Conservation (phyloP, 2,113 vertebrate species). For the Nyctereutes procyonoides region DNA sequence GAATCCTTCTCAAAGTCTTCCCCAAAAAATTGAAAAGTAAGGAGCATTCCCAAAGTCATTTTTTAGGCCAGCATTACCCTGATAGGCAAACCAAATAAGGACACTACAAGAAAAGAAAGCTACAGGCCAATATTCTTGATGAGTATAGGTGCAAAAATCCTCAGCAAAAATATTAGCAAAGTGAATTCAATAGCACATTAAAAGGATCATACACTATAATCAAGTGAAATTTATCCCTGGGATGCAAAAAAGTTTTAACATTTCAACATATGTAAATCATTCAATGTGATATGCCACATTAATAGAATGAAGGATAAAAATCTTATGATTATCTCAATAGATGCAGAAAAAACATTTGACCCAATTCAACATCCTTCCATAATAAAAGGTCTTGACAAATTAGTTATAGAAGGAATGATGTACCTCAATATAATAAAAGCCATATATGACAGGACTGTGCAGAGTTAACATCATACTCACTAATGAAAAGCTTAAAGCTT, state of each 20-base stretch:
- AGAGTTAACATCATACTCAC: neutral
- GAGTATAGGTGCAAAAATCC: neutral
- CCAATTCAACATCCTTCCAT: neutral
- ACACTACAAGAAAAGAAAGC: neutral
- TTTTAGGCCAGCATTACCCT: neutral
- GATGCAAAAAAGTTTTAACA: neutral
- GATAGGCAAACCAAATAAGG: neutral
- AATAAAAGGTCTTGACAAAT: neutral
- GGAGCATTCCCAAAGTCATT: neutral
- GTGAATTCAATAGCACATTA: neutral
- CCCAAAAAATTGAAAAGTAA: neutral
- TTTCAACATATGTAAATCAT: neutral
- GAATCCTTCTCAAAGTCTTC: neutral
- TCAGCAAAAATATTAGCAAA: neutral
- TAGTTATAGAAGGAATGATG: neutral
- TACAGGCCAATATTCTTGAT: neutral
- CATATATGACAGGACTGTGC: neutral
- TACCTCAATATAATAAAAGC: neutral
- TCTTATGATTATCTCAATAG: neutral
- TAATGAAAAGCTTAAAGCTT: neutral
- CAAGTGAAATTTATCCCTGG: neutral
- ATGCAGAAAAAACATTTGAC: neutral
- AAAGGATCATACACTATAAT: neutral
- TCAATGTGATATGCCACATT: neutral
- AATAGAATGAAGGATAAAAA: neutral